Base-by-base conservation (phyloP, 2,797 vertebrate genomes). In the Gouania willdenowi region DNA sequence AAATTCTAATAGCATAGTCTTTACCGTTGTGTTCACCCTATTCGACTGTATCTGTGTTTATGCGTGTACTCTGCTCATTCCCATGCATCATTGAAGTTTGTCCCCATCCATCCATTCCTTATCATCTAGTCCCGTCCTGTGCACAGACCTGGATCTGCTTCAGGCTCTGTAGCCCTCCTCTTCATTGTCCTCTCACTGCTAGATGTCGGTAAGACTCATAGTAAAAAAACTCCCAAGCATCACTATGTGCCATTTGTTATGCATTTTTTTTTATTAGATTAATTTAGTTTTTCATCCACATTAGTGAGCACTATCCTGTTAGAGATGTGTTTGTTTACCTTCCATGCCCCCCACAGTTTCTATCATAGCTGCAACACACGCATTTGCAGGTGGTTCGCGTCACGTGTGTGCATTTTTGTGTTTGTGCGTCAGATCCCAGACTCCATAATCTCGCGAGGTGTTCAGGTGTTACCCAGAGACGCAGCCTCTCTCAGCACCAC, bases 401-500 rank as follows among this genome's bases (percentile, higher is more conserved):
- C n/a, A n/a, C n/a, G 42, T 32, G 44, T 39, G 7, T 44, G 29
- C 43, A 14, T 51, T 18, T 52, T 37, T 41, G 31, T 38, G 39
- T 42, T 56, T 41, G 21, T 55, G 40, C 53, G 45, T 54, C 86
- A 98, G 96, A 98, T 98, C 88, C 96, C 96, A 86, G 95, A 99
- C 81, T 94, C 94, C 87, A 98, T 99, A 57, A 96, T 94, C 66
- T 99, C 96, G 41, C 92, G 95, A 84, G 96, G 96, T 41, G 94
- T 99, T 77, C 96, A 99, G 90, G 95, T 97, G 81, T 91, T 99
- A 60, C 95, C 96, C 77, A 88, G 94, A 79, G 96, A 99, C 45
- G 97, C 95, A 26, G 93, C 96, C 21, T 99, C 96, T 58, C 92
- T 99, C 66, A 99, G 96, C 77, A 98, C 95, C 82, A 98, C 95